Evolutionary conservation across 2,113 vertebrate genomes (phyloP).

Genomic region (Eulemur macaco): DNA sequence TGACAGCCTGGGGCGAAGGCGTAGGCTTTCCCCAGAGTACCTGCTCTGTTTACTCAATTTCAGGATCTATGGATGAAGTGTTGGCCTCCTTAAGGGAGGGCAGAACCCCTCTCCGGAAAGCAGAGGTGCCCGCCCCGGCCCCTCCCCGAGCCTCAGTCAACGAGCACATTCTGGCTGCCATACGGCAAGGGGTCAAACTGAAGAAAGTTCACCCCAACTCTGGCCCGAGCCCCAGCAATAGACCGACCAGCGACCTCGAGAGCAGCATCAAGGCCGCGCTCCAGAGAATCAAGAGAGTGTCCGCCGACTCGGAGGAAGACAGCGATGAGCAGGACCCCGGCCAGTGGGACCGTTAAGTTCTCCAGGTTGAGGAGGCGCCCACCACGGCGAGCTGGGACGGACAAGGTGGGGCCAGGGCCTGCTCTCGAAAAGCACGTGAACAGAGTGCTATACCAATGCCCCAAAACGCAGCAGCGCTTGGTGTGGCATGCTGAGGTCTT

Average conservation of each 20-base stretch:
- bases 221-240: slow-evolving; percentile 31
- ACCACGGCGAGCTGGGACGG: no score
- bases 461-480: accelerated
- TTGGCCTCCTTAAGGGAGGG: slow-evolving; percentile 91
- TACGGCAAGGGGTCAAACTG: slow-evolving; percentile 92
- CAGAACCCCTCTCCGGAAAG: slow-evolving; percentile 85
- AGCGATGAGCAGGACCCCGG: slow-evolving; percentile 74
- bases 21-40: not conserved
- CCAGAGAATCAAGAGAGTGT: slow-evolving; percentile 95
- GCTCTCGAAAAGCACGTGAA: not conserved
- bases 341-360: slow-evolving; percentile 86
- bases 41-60: not conserved
- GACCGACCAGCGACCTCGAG: slow-evolving; percentile 88
- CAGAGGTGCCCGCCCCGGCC: not conserved
- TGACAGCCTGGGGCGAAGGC: not conserved
- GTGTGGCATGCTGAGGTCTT: not conserved
- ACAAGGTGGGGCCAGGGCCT: not conserved
- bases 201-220: slow-evolving; percentile 86
- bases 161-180: slow-evolving; percentile 90
- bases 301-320: slow-evolving; percentile 91
- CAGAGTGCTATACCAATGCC: not conserved
- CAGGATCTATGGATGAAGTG: slow-evolving; percentile 96
- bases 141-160: slow-evolving; percentile 72
- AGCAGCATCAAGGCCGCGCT: slow-evolving; percentile 94
- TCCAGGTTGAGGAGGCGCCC: not conserved